Evolutionary conservation across 1,140 invertebrate genomes (phyloP), one percentile per base, ranked within the genome.

Genomic region (Halyomorpha halys): DNA sequence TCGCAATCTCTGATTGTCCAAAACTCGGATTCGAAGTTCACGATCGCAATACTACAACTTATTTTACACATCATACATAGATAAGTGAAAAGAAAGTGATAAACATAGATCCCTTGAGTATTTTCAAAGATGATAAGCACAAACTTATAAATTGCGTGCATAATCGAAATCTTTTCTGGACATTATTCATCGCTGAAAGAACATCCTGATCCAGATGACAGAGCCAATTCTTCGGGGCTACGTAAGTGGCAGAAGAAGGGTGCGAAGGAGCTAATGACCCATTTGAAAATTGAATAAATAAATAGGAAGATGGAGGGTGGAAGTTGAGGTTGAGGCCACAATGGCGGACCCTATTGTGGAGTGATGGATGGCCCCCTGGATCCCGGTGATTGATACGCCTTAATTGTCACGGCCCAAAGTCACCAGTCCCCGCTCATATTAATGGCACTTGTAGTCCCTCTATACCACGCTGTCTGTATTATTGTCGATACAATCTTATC

Each of bases 211-310:
- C 1, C 34, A 39, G 34, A 39, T 39, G 34, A 39, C 34, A 39
- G 34, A 39, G 34, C 34, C 34, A 13, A 39, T 39, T 39, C 34
- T 30, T 39, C 34, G 34, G 27, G 4, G 4, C 11, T 9, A 39
- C 34, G 34, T 39, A 39, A 39, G 34, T 6, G 34, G 34, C 34
- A 39, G 34, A 39, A 39, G 34, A 39, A 49, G 21, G 47, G 47
- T 21, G 47, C n/a, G 47, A 49, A 49, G 47, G n/a, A 21, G 47
- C n/a, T 49, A 49, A 49, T 49, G 47, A 49, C n/a, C 47, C 47
- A 49, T 49, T 49, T 49, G 47, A 49, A 49, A 49, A 49, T 49
- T 49, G 47, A 49, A 49, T 49, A 49, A 49, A 49, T 49, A 49
- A 49, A 49, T 49, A 49, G 47, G 47, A 49, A 49, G 47, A 49